Conservation (phyloP, 2,113 vertebrate genomes). For the Daboia siamensis region DNA sequence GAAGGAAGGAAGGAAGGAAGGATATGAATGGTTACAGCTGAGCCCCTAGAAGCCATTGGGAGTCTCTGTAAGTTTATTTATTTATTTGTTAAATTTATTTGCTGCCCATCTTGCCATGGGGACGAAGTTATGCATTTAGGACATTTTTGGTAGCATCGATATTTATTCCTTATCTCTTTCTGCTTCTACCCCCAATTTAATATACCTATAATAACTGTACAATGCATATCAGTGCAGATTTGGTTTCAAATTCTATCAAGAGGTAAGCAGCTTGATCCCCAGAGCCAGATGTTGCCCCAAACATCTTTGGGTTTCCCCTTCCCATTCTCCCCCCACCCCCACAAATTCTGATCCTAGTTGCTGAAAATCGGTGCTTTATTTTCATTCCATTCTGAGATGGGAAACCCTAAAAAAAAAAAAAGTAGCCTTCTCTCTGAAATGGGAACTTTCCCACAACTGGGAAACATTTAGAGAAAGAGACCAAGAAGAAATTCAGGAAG, state of each 20-base stretch:
- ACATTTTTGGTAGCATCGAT: neutral
- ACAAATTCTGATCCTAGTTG: neutral
- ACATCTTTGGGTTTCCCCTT: neutral
- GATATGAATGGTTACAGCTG: neutral
- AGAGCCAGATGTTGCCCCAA: neutral
- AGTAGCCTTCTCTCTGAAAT: neutral
- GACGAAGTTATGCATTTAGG: neutral
- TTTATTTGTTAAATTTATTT: neutral
- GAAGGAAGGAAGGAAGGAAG: no score
- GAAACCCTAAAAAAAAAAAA: neutral
- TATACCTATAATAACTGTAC: neutral
- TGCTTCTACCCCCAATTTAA: neutral
- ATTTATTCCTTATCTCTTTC: neutral
- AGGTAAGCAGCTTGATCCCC: neutral
- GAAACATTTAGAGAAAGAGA: neutral
- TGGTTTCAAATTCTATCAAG: neutral
- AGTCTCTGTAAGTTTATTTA: neutral
- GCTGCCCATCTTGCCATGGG: neutral
- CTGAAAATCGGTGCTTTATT: neutral
- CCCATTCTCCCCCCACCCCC: rapidly evolving
- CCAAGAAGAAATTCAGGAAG: neutral
- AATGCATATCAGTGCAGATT: neutral
- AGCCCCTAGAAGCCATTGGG: neutral
- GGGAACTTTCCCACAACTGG: neutral
- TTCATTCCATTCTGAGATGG: neutral